A percentile compares a stretch with the other conserved stretches of the same genome.
These are phyloP conservation scores for Chloebia gouldiae DNA, from an alignment of 2,113 vertebrate species.

Conservation along the genomic window DNA sequence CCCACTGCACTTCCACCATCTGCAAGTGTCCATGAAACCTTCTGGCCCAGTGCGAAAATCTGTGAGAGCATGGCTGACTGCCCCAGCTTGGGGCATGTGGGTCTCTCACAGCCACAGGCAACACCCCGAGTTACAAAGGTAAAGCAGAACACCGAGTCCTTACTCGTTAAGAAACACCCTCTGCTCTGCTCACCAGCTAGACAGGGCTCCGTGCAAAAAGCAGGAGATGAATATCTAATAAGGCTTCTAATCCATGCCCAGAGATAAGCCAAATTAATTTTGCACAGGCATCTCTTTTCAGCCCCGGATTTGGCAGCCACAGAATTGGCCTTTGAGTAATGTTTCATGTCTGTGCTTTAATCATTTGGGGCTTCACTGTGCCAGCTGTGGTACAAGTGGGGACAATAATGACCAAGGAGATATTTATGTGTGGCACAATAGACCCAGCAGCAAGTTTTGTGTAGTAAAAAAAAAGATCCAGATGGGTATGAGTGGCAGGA, in stretches of 20 bases:
- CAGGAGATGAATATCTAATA: neutral
- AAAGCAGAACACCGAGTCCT: neutral
- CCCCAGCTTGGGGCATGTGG: neutral
- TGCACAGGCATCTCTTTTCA: neutral
- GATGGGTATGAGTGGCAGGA: accelerated
- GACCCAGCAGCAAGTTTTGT: neutral
- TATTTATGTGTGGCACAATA: too few species aligned
- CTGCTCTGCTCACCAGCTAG: neutral
- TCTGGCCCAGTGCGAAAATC: neutral
- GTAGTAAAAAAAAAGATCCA: too few species aligned
- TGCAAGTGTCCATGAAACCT: neutral
- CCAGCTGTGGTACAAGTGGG: neutral
- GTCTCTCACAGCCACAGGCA: neutral
- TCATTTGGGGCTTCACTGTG: neutral
- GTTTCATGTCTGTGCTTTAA: neutral
- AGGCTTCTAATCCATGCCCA: neutral
- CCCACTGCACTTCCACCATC: neutral
- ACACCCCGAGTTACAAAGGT: neutral
- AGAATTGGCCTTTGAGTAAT: neutral
- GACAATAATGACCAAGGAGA: neutral
- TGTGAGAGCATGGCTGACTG: neutral
- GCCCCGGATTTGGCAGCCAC: neutral
- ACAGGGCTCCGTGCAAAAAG: neutral
- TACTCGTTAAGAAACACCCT: neutral
- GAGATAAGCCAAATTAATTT: neutral